phyloP scores from a whole-genome alignment of 2,888 invertebrate genomes.

The Athalia circularis region DNA sequence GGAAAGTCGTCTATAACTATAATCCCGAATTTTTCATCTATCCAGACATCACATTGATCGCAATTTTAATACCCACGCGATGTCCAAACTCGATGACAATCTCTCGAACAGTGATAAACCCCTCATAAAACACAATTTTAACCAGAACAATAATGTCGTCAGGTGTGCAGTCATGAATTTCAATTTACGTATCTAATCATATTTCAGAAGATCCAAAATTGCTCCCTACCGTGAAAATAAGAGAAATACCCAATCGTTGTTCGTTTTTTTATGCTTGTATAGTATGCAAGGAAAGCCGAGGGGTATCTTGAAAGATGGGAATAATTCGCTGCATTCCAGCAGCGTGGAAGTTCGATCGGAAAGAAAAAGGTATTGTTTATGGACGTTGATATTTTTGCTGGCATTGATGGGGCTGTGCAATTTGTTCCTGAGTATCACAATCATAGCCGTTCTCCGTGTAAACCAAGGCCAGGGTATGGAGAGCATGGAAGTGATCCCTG shows the following conservation, averaged over 20 bases:
- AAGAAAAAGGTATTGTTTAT: constrained; percentile 75
- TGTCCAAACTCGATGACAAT: constrained; percentile 70
- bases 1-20: constrained; percentile 56
- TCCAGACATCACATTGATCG: neutral
- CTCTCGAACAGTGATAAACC: constrained; percentile 71
- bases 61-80: constrained; percentile 53
- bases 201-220: no score
- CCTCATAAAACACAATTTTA: constrained; percentile 62
- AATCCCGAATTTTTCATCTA: constrained; percentile 17
- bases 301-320: constrained; percentile 33
- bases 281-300: constrained; percentile 33
- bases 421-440: constrained; percentile 86
- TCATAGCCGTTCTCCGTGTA: constrained; percentile 86
- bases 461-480: constrained; percentile 91
- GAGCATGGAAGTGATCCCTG: constrained; percentile 87
- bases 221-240: neutral
- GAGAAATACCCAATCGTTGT: neutral
- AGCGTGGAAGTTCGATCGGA: constrained; percentile 51
- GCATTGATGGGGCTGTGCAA: constrained; percentile 83
- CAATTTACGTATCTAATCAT: neutral
- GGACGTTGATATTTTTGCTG: constrained; percentile 86
- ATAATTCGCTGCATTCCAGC: constrained; percentile 19
- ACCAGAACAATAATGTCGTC: constrained; percentile 53
- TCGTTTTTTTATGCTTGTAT: neutral
- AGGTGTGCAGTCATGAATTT: constrained; percentile 51